A percentile compares a stretch with the other conserved stretches of the same genome.
These are phyloP conservation scores for Mallotus villosus DNA, from an alignment of 2,797 vertebrate genomes.

Conservation along the genomic window DNA sequence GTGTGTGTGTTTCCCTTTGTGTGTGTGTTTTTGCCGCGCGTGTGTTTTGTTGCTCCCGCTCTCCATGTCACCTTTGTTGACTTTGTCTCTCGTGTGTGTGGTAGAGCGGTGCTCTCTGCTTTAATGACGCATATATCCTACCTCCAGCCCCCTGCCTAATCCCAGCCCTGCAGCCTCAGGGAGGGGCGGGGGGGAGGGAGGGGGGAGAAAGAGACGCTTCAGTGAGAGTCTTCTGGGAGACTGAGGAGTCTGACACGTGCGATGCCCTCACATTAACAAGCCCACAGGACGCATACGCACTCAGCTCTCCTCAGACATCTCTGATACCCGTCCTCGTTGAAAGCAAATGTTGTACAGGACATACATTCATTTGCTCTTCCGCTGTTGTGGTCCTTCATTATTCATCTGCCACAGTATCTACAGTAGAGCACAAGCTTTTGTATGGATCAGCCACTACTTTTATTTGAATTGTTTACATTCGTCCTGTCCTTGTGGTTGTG, in stretches of 20 bases:
- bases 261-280: constrained; percentile 17
- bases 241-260: constrained; percentile 30
- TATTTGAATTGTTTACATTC: not conserved
- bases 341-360: too few relatives aligned
- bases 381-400: too few relatives aligned
- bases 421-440: too few relatives aligned
- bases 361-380: too few relatives aligned
- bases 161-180: constrained; percentile 76
- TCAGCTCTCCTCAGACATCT: not conserved
- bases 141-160: constrained; percentile 76
- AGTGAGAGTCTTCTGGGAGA: constrained; percentile 53
- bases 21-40: not conserved
- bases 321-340: too few relatives aligned
- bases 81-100: constrained; percentile 69
- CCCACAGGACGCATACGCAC: constrained; percentile 16
- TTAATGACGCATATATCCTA: constrained; percentile 79
- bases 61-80: constrained; percentile 75
- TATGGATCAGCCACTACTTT: too few relatives aligned
- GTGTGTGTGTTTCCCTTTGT: not conserved
- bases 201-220: constrained; percentile 54
- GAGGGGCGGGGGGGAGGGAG: constrained; percentile 48
- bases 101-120: constrained; percentile 59
- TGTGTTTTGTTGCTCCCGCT: constrained; percentile 35
- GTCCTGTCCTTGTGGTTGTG: constrained; percentile 22
- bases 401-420: too few relatives aligned